Evolutionary conservation across 2,888 invertebrate genomes (phyloP).

Genomic region (Andrena minutula): DNA sequence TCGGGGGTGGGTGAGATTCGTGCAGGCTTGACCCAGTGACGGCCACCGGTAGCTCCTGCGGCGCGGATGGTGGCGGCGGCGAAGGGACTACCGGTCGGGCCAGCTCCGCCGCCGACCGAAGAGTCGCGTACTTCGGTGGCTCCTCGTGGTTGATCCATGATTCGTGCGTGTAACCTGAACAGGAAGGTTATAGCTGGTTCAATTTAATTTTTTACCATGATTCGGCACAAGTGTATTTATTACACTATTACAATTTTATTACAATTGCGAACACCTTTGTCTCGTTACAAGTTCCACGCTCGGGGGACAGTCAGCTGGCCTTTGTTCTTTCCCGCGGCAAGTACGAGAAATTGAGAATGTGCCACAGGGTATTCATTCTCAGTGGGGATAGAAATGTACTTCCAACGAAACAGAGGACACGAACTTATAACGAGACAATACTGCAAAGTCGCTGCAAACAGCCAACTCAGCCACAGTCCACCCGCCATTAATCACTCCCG

Average conservation of each 20-base stretch:
- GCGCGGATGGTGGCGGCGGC: slow-evolving; percentile 79
- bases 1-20: slow-evolving; percentile 45
- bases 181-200: not conserved
- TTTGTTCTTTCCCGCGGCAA: too few relatives aligned
- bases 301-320: too few relatives aligned
- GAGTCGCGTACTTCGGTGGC: slow-evolving; percentile 86
- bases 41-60: slow-evolving; percentile 62
- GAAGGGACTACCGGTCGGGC: slow-evolving; percentile 78
- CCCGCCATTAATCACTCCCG: slow-evolving; percentile 50
- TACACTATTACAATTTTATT: too few relatives aligned
- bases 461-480: not conserved
- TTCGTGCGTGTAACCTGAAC: slow-evolving; percentile 82
- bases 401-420: too few relatives aligned
- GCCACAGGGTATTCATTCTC: too few relatives aligned
- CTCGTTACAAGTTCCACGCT: too few relatives aligned
- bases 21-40: slow-evolving; percentile 54
- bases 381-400: too few relatives aligned
- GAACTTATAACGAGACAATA: not conserved
- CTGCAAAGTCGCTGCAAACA: slow-evolving; percentile 26
- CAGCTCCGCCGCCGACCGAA: slow-evolving; percentile 86
- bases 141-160: slow-evolving; percentile 84
- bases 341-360: too few relatives aligned
- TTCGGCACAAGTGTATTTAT: too few relatives aligned
- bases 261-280: too few relatives aligned
- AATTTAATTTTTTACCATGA: not conserved